Percentiles rank a stretch among this genome's conserved stretches.
Conservation (phyloP, 2,888 invertebrate genomes). For the Napeogenes inachia region DNA sequence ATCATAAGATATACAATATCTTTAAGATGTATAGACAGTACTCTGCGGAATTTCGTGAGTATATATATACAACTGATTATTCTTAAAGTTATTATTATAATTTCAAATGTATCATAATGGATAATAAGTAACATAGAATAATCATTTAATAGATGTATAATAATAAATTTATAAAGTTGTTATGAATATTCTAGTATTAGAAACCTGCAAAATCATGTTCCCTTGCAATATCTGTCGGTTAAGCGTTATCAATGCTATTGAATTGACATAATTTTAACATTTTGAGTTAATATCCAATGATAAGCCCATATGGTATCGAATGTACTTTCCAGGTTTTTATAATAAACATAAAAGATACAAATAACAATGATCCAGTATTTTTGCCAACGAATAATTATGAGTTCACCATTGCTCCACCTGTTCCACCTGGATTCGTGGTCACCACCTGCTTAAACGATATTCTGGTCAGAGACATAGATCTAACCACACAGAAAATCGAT, state of each 20-base stretch:
- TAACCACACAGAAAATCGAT: slow-evolving; percentile 63
- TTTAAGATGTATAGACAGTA: slow-evolving; percentile 49
- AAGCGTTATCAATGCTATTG: no score
- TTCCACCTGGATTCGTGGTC: slow-evolving; percentile 61
- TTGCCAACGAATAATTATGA: slow-evolving; percentile 42
- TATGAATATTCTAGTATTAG: no score
- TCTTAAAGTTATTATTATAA: no score
- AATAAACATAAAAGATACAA: slow-evolving; percentile 64
- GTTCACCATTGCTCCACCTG: slow-evolving; percentile 66
- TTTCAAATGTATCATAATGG: no score
- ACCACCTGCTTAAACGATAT: slow-evolving; percentile 63
- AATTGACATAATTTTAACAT: no score
- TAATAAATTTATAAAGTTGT: no score
- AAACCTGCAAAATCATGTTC: no score
- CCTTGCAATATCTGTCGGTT: no score
- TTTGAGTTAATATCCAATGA: slow-evolving; percentile 11
- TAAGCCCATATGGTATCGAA: not conserved
- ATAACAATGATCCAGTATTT: slow-evolving; percentile 69
- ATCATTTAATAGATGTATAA: no score
- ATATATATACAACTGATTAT: no score
- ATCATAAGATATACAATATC: slow-evolving; percentile 42
- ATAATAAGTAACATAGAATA: no score
- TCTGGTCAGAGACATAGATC: slow-evolving; percentile 70
- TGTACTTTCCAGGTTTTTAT: slow-evolving; percentile 52
- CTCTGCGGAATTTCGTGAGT: slow-evolving; percentile 41